Evolutionary conservation across 2,888 invertebrate genomes (phyloP).

Genomic region (Agriopis leucophaearia): DNA sequence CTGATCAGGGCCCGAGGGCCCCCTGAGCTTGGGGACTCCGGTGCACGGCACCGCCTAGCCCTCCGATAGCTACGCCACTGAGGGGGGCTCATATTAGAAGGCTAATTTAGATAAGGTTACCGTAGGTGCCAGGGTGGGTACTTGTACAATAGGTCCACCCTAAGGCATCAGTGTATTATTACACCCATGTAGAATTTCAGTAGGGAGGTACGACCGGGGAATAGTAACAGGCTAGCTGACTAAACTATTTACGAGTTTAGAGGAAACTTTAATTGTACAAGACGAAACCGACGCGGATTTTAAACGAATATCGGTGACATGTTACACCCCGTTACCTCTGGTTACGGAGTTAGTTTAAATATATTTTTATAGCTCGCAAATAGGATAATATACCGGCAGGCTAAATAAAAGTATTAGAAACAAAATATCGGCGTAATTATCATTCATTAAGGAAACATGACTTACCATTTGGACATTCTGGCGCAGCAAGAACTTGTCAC

Average conservation of each 20-base stretch:
- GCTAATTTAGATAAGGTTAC: too few species aligned
- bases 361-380: neutral
- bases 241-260: neutral
- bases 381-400: neutral
- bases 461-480: constrained; percentile 79
- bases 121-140: too few species aligned
- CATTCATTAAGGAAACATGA: constrained; percentile 43
- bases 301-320: neutral
- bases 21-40: too few species aligned
- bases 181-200: neutral
- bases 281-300: neutral
- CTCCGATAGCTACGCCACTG: too few species aligned
- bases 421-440: constrained; percentile 24
- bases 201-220: neutral
- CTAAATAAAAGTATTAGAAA: constrained; percentile 1
- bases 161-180: neutral
- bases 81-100: too few species aligned
- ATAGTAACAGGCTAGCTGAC: neutral
- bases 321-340: neutral
- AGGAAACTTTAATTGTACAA: neutral
- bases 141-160: too few species aligned
- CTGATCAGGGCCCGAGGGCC: too few species aligned
- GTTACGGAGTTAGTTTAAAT: neutral
- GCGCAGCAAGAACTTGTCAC: constrained; percentile 35
- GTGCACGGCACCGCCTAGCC: too few species aligned